Evolutionary conservation across 2,113 vertebrate species (phyloP), one percentile per base, ranked within the genome.

Genomic region (Burhinus bistriatus): DNA sequence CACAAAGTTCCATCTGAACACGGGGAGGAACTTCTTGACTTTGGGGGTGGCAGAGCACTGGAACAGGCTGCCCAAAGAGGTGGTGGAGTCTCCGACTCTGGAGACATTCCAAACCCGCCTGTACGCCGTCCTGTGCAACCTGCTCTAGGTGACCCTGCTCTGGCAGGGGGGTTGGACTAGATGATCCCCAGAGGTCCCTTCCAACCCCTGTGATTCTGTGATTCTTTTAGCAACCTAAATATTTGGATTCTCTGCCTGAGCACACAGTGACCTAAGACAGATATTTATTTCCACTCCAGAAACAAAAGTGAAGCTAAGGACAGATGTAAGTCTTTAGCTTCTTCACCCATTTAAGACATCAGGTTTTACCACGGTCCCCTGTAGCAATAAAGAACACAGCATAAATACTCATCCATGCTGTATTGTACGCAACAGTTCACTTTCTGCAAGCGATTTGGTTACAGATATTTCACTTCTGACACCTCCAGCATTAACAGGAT

Each of bases 341-440:
- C 75, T 57, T 64, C 38, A 75, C 16, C 14, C 36, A 26, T 51
- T 68, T 40, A 57, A 47, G 29, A 19, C 36, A 51, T 3, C 20
- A 14, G 55, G 29, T 64, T 76, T 38, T 57, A 75, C 22, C n/a
- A 51, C 51, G 30, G 23, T 64, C 40, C 40, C 19, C 36, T 12
- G 9, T 2, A 70, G 61, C 61, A 62, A 51, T 18, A 12, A 26
- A 80, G 30, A 75, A 19, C 55, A 16, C 0, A 4, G 26, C 40
- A 66, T 1, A 7, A n/a, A 49, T 16, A 32, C 47, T 27, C 61
- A 16, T n/a, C 2, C 0, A 42, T 1, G 0, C 34, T 5, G 4
- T 2, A 30, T 16, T 15, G 45, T 5, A 80, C 13, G 34, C 34
- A 40, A 6, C 20, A n/a, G 34, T 20, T 75, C 40, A n/a, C 19